Percentiles rank a stretch among this genome's conserved stretches.
Evolutionary conservation across 2,888 invertebrate species (phyloP).

Genomic region (Bombyx huttoni): DNA sequence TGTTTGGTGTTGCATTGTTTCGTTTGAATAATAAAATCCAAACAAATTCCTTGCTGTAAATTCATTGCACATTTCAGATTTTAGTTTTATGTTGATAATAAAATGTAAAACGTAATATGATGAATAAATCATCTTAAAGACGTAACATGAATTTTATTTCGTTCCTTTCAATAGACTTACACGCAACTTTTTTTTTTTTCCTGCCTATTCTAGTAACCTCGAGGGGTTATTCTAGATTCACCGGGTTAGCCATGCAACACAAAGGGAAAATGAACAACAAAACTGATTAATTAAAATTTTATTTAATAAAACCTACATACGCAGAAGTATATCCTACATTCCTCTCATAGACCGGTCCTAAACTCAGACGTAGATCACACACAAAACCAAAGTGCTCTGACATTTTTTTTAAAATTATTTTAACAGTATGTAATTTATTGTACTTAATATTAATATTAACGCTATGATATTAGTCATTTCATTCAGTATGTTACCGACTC

Average conservation of each 20-base stretch:
- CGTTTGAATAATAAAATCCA: background rate
- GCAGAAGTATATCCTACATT: slow-evolving; percentile 52
- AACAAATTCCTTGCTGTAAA: background rate
- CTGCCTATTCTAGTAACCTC: too few relatives aligned
- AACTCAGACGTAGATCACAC: slow-evolving; percentile 51
- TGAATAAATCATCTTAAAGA: slow-evolving; percentile 25
- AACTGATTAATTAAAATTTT: slow-evolving; percentile 46
- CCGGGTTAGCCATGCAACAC: too few relatives aligned
- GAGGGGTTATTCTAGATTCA: too few relatives aligned
- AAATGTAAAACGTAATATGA: slow-evolving; percentile 23
- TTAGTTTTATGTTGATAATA: slow-evolving; percentile 16
- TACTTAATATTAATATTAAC: slow-evolving; percentile 60
- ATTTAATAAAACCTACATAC: slow-evolving; percentile 59
- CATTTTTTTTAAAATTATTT: slow-evolving; percentile 44
- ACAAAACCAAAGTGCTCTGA: slow-evolving; percentile 56
- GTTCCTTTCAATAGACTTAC: slow-evolving; percentile 12
- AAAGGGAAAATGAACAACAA: slow-evolving; percentile 5
- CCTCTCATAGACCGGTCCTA: slow-evolving; percentile 40
- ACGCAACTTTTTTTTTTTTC: slow-evolving; percentile 5
- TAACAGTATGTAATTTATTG: slow-evolving; percentile 47
- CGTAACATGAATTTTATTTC: slow-evolving; percentile 20
- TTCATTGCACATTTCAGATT: slow-evolving; percentile 13
- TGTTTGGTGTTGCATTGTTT: slow-evolving; percentile 6
- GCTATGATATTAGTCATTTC: slow-evolving; percentile 32
- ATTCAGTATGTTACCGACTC: slow-evolving; percentile 2